Base-by-base conservation (phyloP, 2,888 invertebrate species). In the Cosmorhoe ocellata region DNA sequence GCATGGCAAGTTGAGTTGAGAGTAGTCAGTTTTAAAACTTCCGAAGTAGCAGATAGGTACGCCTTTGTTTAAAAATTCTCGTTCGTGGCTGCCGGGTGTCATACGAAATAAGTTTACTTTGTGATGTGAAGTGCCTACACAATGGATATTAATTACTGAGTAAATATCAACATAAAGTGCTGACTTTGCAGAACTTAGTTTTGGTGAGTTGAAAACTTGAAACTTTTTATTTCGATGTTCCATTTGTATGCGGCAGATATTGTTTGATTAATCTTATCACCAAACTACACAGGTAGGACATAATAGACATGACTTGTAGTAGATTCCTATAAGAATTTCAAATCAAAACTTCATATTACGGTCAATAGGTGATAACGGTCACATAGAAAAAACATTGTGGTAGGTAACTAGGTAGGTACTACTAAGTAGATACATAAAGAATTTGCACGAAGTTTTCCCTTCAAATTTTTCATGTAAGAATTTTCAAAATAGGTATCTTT, bases 51-150 rank as follows among this genome's bases (percentile, higher is more conserved):
- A n/a, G n/a, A n/a, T n/a, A n/a, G n/a, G n/a, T n/a, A n/a, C n/a
- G n/a, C n/a, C n/a, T n/a, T n/a, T n/a, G n/a, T 8, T 32, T 71
- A 70, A 71, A 68, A 70, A 71, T 65, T 68, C 60, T 71, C 58
- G 73, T 73, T 69, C 34, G 43, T 52, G 54, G 41, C 40, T 34
- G 32, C 52, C 53, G 53, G 49, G 45, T 38, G 9, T 48, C 42
- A 38, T 22, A 31, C 26, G 49, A 56, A 58, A 59, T 63, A 66
- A 61, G 60, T 47, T 75, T 66, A 67, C 60, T 59, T 78, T 69
- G 85, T 83, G 82, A 73, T 79, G 80, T 82, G 79, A 59, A 68
- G 87, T 83, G 84, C 66, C 55, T 71, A 69, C 73, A 86, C 79
- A 81, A 88, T 88, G 88, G 73, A 79, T 81, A 77, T 78, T 76